Percentiles rank a stretch among this genome's conserved stretches.
Conservation (phyloP, 2,113 vertebrate genomes). For the Excalfactoria chinensis region DNA sequence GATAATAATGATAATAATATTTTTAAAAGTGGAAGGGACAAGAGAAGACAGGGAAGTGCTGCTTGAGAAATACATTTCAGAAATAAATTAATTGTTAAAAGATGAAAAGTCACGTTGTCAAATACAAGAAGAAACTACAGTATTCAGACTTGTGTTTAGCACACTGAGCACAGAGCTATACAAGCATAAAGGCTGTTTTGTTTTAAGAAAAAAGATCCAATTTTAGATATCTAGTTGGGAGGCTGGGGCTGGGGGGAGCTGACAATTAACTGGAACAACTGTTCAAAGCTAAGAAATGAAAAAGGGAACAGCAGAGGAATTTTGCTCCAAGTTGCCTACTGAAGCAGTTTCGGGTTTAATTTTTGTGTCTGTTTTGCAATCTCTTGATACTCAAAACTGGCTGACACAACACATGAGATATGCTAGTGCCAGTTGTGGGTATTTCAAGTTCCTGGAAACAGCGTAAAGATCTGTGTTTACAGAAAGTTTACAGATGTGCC, state of each 20-base stretch:
- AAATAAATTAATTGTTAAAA: conserved; percentile 63
- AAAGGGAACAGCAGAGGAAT: conserved; percentile 43
- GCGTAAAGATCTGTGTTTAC: conserved; percentile 26
- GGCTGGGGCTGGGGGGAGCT: conserved; percentile 14
- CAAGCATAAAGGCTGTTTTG: conserved; percentile 68
- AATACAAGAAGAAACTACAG: conserved; percentile 61
- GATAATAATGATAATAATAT: not conserved
- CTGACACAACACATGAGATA: conserved; percentile 64
- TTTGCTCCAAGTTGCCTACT: conserved; percentile 33
- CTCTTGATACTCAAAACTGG: conserved; percentile 58
- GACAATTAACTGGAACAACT: conserved; percentile 49
- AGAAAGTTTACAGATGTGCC: conserved; percentile 17
- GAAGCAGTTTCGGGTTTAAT: conserved; percentile 44
- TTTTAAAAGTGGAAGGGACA: not conserved
- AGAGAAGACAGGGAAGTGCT: not conserved
- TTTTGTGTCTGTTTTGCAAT: conserved; percentile 61
- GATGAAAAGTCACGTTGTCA: conserved; percentile 61
- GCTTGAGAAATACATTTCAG: conserved; percentile 45
- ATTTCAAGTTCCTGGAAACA: conserved; percentile 34
- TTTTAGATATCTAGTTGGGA: conserved; percentile 46
- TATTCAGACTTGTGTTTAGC: conserved; percentile 53
- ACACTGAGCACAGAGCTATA: conserved; percentile 49
- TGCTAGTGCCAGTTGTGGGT: conserved; percentile 4
- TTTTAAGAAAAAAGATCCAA: conserved; percentile 42
- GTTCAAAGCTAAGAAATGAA: conserved; percentile 42